Base-by-base conservation (phyloP, 2,113 vertebrate species). In the Scytalopus superciliaris region DNA sequence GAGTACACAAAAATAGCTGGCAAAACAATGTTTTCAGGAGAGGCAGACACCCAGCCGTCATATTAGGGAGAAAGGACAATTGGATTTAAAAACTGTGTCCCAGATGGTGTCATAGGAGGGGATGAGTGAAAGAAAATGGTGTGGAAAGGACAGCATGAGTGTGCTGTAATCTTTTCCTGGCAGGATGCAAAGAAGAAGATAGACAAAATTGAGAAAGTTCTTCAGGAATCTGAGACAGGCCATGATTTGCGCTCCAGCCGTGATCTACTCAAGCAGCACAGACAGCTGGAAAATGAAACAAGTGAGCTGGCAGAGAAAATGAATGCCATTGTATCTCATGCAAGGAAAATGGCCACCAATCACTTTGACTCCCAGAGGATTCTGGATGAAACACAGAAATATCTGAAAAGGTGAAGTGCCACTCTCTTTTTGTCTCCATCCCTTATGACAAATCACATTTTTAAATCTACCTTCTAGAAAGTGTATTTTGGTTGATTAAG, bases 121-220 rank as follows among this genome's bases (percentile, higher is more conserved):
- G 12, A 14, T 49, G 23, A 75, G 9, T 60, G 52, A 60, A 87
- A 77, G 30, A 82, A 84, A 86, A 72, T n/a, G 0, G 4, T 52
- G 2, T 28, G 24, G 15, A 42, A 67, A 62, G 33, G 37, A 68
- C 52, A 60, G 4, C 78, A 10, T 2, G 3, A 94, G 6, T n/a
- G 15, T 66, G 13, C 4, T 1, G 3, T 90, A 40, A 77, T 63
- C 12, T 18, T 40, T 76, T 84, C 27, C 59, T 93, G 89, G 11
- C 84, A 99, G 99, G 99, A 99, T 74, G 98, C 98, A 59, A 98
- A 98, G 90, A 81, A 98, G 84, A 99, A 99, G 93, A 98, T 98
- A 50, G 98, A 99, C 74, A 98, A 98, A 90, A 98, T 99, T 52
- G 98, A 98, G 78, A 97, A 97, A 88, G 95, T 98, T 94, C 95